A percentile compares a stretch with the other conserved stretches of the same genome.
phyloP scores from a whole-genome alignment of 2,797 vertebrate species.

The Basileuterus tristriatus region DNA sequence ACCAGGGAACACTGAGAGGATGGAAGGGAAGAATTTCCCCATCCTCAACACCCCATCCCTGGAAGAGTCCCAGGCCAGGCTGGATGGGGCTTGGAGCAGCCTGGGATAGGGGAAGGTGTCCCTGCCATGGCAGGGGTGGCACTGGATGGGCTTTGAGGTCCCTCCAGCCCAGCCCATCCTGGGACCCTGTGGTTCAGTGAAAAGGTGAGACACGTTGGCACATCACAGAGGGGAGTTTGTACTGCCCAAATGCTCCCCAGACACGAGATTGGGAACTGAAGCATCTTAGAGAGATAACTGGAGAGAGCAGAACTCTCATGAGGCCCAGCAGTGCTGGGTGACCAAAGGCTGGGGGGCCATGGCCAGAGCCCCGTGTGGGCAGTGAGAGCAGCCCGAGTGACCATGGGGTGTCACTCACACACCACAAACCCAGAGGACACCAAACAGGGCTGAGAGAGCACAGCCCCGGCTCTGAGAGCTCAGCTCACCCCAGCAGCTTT shows the following conservation, averaged over 20 bases:
- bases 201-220: accelerated
- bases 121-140: neutral
- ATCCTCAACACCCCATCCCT: neutral
- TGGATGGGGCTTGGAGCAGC: accelerated
- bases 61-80: accelerated
- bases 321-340: accelerated
- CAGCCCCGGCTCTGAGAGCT: neutral
- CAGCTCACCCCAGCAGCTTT: accelerated
- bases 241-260: neutral
- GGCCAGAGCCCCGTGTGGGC: accelerated
- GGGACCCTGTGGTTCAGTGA: neutral
- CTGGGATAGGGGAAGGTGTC: neutral
- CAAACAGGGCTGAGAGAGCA: accelerated
- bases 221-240: accelerated
- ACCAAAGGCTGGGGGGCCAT: accelerated
- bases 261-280: accelerated
- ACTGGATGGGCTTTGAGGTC: neutral
- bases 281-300: accelerated
- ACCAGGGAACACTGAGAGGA: neutral
- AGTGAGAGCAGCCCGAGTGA: neutral
- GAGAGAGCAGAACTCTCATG: neutral
- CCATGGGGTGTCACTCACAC: conserved; percentile 53
- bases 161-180: neutral
- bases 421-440: neutral
- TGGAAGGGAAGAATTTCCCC: neutral